These are phyloP conservation scores for Gambusia yucatana DNA, from an alignment of 2,797 vertebrate species.

Conservation along the genomic window DNA sequence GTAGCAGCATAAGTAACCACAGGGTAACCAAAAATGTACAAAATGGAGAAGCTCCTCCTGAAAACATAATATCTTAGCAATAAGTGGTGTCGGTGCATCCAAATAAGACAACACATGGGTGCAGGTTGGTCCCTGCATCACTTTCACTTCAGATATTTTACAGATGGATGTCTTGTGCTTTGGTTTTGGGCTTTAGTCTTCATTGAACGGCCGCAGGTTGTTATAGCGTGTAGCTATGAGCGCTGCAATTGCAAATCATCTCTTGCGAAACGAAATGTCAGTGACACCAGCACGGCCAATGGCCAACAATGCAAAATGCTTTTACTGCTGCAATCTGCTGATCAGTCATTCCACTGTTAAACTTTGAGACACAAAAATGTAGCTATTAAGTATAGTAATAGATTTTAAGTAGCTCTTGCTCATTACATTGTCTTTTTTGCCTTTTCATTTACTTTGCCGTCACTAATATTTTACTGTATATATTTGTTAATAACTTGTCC, in stretches of 20 bases:
- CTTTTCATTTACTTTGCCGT: slow-evolving; percentile 40
- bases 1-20: neutral
- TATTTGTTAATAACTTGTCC: slow-evolving; percentile 33
- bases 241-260: slow-evolving; percentile 61
- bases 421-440: slow-evolving; percentile 58
- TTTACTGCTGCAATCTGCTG: slow-evolving; percentile 21
- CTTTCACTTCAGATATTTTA: slow-evolving; percentile 62
- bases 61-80: slow-evolving; percentile 12
- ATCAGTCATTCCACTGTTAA: slow-evolving; percentile 50
- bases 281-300: slow-evolving; percentile 20
- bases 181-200: slow-evolving; percentile 57
- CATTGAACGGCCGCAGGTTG: slow-evolving; percentile 2
- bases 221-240: slow-evolving; percentile 19
- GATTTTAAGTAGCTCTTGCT: slow-evolving; percentile 33
- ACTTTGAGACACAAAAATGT: slow-evolving; percentile 76
- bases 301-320: slow-evolving; percentile 28
- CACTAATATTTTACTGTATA: slow-evolving; percentile 50
- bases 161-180: slow-evolving; percentile 53
- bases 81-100: slow-evolving; percentile 16
- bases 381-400: neutral
- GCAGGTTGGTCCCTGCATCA: slow-evolving; percentile 61
- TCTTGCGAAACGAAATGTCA: slow-evolving; percentile 53
- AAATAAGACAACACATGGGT: slow-evolving; percentile 27
- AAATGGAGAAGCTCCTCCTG: neutral
- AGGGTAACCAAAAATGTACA: neutral